A percentile compares a stretch with the other conserved stretches of the same genome.
Conservation (phyloP, 1,140 invertebrate genomes). For the Chironomus striatipennis region DNA sequence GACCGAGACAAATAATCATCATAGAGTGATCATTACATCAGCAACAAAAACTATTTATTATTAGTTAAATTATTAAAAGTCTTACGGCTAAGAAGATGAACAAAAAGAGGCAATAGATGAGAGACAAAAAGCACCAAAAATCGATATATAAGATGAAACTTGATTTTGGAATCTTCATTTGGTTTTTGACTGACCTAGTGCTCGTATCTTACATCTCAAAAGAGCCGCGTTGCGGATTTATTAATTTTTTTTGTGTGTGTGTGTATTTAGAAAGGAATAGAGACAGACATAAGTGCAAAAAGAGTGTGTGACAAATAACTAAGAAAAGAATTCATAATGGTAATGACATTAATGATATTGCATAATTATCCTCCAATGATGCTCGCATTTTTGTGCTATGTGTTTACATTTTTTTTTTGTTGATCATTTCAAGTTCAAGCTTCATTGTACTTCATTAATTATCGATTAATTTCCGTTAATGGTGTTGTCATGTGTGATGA, state of each 20-base stretch:
- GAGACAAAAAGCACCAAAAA: neutral
- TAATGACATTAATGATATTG: constrained; percentile 18
- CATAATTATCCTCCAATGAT: neutral
- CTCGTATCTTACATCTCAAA: neutral
- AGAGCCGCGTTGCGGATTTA: neutral
- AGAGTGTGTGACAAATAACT: neutral
- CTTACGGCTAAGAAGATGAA: too few relatives aligned
- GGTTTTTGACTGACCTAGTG: neutral
- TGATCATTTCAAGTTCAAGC: neutral
- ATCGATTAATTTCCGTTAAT: neutral
- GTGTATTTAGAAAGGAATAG: neutral
- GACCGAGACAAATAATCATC: too few relatives aligned
- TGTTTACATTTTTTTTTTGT: neutral
- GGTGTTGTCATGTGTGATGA: too few relatives aligned
- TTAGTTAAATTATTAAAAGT: too few relatives aligned
- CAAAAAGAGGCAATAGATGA: too few relatives aligned
- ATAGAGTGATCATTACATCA: too few relatives aligned
- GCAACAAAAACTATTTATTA: too few relatives aligned
- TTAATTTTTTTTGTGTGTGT: neutral
- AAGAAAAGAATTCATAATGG: neutral
- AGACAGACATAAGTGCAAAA: neutral
- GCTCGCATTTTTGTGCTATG: neutral
- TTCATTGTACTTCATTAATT: neutral
- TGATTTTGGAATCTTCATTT: neutral
- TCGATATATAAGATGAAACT: constrained; percentile 12